Conservation (phyloP, 2,888 invertebrate species). For the Yponomeuta malinellus region DNA sequence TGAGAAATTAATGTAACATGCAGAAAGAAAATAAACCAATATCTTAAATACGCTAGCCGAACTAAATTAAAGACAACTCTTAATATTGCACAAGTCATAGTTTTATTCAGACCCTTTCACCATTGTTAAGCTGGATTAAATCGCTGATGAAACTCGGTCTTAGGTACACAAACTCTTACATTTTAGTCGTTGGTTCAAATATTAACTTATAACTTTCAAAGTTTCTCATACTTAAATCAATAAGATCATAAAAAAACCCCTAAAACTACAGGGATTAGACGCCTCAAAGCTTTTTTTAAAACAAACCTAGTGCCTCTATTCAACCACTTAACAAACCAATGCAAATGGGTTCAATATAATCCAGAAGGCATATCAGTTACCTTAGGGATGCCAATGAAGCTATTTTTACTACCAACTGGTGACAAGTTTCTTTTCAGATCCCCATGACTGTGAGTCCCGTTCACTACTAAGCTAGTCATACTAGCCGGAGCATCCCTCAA, state of each 20-base stretch:
- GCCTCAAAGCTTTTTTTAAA: too few species aligned
- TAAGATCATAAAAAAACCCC: too few species aligned
- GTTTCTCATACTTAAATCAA: slow-evolving; percentile 26
- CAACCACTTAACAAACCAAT: background rate
- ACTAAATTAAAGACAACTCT: background rate
- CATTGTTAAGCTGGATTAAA: background rate
- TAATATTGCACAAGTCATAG: slow-evolving; percentile 68
- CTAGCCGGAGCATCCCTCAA: slow-evolving; percentile 65
- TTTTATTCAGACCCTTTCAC: slow-evolving; percentile 25
- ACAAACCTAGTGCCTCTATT: background rate
- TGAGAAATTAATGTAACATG: too few species aligned
- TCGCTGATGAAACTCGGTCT: background rate
- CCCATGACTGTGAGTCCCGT: slow-evolving; percentile 59
- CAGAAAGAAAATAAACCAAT: background rate
- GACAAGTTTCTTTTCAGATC: slow-evolving; percentile 64
- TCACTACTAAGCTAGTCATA: slow-evolving; percentile 64
- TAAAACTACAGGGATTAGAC: too few species aligned
- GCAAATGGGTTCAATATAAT: slow-evolving; percentile 68
- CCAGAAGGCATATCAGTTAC: slow-evolving; percentile 85
- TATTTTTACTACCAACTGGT: slow-evolving; percentile 53
- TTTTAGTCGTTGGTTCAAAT: slow-evolving; percentile 67
- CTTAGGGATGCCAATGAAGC: slow-evolving; percentile 72
- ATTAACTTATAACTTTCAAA: slow-evolving; percentile 7
- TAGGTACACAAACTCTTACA: slow-evolving; percentile 58
- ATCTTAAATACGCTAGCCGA: slow-evolving; percentile 3